Conservation (phyloP, 2,113 vertebrate genomes). For the Malurus melanocephalus region DNA sequence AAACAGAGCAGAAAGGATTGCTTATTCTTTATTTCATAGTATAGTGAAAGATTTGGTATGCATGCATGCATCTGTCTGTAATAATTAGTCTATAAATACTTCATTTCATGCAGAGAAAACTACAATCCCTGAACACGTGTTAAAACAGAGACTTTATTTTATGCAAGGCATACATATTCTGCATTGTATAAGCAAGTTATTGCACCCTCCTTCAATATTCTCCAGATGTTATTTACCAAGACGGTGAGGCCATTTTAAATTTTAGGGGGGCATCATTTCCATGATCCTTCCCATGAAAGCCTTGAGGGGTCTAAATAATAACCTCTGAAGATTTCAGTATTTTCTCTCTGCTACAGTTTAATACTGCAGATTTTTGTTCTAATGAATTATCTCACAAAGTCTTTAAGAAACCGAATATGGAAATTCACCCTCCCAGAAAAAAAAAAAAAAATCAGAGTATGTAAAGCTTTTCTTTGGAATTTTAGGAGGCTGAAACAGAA, state of each 20-base stretch:
- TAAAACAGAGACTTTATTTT: neutral
- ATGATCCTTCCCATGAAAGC: neutral
- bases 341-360: neutral
- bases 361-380: neutral
- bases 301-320: neutral
- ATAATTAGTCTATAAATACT: neutral
- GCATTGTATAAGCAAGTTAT: neutral
- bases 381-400: neutral
- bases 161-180: neutral
- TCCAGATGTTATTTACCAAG: neutral
- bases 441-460: neutral
- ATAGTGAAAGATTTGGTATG: neutral
- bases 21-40: neutral
- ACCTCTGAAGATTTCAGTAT: neutral
- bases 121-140: neutral
- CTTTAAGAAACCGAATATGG: neutral
- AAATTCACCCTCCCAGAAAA: neutral
- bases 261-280: neutral
- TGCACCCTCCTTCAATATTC: neutral
- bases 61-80: neutral
- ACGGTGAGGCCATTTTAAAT: neutral
- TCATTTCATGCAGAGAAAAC: neutral
- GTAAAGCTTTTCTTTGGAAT: neutral
- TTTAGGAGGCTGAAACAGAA: neutral
- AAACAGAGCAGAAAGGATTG: neutral